Base-by-base conservation (phyloP, 2,888 invertebrate species). In the Petrophora chlorosata region DNA sequence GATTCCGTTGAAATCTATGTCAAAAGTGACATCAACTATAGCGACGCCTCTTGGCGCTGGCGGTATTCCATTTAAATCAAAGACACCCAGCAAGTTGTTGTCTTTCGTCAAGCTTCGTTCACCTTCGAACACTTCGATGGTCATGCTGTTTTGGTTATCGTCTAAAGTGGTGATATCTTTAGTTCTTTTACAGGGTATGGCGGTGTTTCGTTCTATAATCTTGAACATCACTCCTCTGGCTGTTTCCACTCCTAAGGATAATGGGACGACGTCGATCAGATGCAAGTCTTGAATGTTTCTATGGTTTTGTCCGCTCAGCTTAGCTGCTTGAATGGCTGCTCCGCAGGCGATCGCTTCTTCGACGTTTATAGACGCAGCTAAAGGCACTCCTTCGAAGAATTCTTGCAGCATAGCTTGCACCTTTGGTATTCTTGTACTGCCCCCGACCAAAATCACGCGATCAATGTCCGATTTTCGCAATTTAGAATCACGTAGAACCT, bases 311-410 rank as follows among this genome's bases (percentile, higher is more conserved):
- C 81, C 80, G 9, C 62, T 71, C 1, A 85, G 26, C 4, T 79
- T 59, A 0, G 85, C 85, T 0, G 85, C 86, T 61, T 84, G 83
- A 1, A 87, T 76, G 0, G 86, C 86, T 2, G 85, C 85, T 0
- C 86, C 86, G 14, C 67, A 71, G 0, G 85, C 86, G 0, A 85
- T 78, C 1, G 82, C 83, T 44, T 87, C 86, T 13, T 87, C 85
- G 0, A 84, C 85, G 15, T 87, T 85, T 0, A 83, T 53, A 5
- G 76, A 76, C 0, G 68, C 67, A 0, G 70, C 72, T 13, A 85
- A 52, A 1, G 61, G 52, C 10, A 59, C 67, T 0, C 72, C 75
- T n/a, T 65, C 61, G 32, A 86, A 85, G 51, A 69, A 79, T 17
- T 81, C 73, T 15, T 52, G 59, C 5, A 87, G 46, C 53, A 84